phyloP scores from a whole-genome alignment of 2,888 invertebrate genomes.

The Tortrix viridana region DNA sequence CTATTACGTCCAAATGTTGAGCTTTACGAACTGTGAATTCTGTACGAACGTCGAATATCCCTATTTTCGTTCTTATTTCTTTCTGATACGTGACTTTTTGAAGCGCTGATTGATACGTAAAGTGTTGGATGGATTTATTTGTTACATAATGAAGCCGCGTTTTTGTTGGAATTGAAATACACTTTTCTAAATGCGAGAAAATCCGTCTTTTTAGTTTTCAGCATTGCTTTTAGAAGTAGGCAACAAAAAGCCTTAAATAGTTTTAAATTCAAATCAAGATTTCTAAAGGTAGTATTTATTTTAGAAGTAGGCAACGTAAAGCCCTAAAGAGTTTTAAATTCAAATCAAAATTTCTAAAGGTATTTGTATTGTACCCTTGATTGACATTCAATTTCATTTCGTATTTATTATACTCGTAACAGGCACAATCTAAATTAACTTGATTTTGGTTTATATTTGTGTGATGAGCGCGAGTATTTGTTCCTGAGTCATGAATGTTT shows the following conservation, averaged over 20 bases:
- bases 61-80: slow-evolving; percentile 32
- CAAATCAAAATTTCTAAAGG: not conserved
- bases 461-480: too few relatives aligned
- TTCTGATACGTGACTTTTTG: slow-evolving; percentile 29
- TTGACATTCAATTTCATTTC: not conserved
- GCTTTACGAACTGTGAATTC: slow-evolving; percentile 67
- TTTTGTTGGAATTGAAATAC: slow-evolving; percentile 11
- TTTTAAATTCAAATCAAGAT: too few relatives aligned
- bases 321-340: too few relatives aligned
- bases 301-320: too few relatives aligned
- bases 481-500: too few relatives aligned
- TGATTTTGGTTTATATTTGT: too few relatives aligned
- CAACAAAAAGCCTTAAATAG: too few relatives aligned
- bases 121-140: slow-evolving; percentile 2
- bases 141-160: slow-evolving; percentile 24
- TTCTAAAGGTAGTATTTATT: not conserved
- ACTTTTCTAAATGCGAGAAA: not conserved
- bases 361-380: not conserved
- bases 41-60: slow-evolving; percentile 33
- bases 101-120: slow-evolving; percentile 34
- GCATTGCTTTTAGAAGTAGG: too few relatives aligned
- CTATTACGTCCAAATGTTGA: slow-evolving; percentile 58
- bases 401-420: not conserved
- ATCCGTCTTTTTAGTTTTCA: too few relatives aligned
- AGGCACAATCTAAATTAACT: too few relatives aligned